phyloP scores from a whole-genome alignment of 2,797 vertebrate species.

The Halcyon leucocephala region DNA sequence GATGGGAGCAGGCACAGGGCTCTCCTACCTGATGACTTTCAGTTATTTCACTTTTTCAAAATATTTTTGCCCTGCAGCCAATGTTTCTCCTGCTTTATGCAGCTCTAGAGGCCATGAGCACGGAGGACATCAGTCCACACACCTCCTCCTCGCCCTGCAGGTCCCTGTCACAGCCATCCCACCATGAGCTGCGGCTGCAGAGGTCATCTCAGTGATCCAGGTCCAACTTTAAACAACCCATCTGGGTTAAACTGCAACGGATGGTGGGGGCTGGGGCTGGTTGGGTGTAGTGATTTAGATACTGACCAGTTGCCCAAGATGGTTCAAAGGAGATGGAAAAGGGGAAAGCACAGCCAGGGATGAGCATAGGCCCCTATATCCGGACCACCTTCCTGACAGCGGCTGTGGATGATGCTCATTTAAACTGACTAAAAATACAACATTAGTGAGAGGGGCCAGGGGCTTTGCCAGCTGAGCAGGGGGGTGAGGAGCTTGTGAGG shows the following conservation, averaged over 20 bases:
- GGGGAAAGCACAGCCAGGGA: not conserved
- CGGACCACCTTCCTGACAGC: not conserved
- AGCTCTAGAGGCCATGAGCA: not conserved
- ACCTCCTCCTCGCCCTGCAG: fast-evolving
- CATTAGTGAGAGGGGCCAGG: fast-evolving
- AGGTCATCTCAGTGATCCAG: not conserved
- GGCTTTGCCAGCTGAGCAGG: not conserved
- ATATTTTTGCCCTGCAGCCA: not conserved
- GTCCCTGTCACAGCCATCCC: not conserved
- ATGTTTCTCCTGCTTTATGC: not conserved
- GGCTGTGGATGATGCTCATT: not conserved
- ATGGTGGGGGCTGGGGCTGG: too few species aligned
- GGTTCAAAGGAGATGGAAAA: not conserved
- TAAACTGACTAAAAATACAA: not conserved
- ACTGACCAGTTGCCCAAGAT: not conserved
- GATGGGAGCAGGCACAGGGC: not conserved
- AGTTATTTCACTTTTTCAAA: not conserved
- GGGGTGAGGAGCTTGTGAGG: not conserved
- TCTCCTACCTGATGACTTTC: not conserved
- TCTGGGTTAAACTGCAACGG: not conserved
- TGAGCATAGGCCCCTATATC: too few species aligned
- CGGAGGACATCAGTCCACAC: fast-evolving
- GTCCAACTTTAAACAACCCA: not conserved
- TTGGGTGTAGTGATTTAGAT: not conserved
- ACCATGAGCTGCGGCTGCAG: fast-evolving